A percentile compares a stretch with the other conserved stretches of the same genome.
Evolutionary conservation across 2,113 vertebrate species (phyloP).

Genomic region (Channa argus): DNA sequence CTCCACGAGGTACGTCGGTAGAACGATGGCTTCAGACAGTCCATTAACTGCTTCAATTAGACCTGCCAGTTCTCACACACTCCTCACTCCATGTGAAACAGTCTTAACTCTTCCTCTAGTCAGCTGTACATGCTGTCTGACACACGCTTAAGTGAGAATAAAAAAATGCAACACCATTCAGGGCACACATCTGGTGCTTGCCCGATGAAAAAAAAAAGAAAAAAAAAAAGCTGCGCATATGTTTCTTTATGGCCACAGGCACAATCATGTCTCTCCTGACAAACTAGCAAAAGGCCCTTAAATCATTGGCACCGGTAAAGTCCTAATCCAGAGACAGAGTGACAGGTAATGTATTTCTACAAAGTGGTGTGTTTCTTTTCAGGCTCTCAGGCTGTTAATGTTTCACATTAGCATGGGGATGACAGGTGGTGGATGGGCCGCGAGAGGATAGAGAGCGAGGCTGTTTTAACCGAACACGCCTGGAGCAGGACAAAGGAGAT

Average conservation of each 20-base stretch:
- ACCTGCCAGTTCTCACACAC: slow-evolving; percentile 72
- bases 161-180: slow-evolving; percentile 63
- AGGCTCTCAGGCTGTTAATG: slow-evolving; percentile 61
- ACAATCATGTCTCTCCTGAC: slow-evolving; percentile 72
- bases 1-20: slow-evolving; percentile 26
- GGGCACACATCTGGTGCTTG: slow-evolving; percentile 73
- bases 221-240: slow-evolving; percentile 52
- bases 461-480: slow-evolving; percentile 26
- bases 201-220: slow-evolving; percentile 25
- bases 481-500: slow-evolving; percentile 66
- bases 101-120: slow-evolving; percentile 54
- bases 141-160: slow-evolving; percentile 53
- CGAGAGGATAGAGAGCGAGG: slow-evolving; percentile 23
- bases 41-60: slow-evolving; percentile 69
- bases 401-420: slow-evolving; percentile 66
- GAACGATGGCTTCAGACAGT: slow-evolving; percentile 63
- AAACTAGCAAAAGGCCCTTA: slow-evolving; percentile 63
- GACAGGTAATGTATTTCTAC: slow-evolving; percentile 75
- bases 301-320: slow-evolving; percentile 70
- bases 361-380: slow-evolving; percentile 57
- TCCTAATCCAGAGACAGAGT: slow-evolving; percentile 75
- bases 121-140: slow-evolving; percentile 62
- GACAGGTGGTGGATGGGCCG: slow-evolving; percentile 63
- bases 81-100: slow-evolving; percentile 57
- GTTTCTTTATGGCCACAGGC: slow-evolving; percentile 74